A percentile compares a stretch with the other conserved stretches of the same genome.
Evolutionary conservation across 2,888 invertebrate genomes (phyloP).

Genomic region (Eurytoma californica): DNA sequence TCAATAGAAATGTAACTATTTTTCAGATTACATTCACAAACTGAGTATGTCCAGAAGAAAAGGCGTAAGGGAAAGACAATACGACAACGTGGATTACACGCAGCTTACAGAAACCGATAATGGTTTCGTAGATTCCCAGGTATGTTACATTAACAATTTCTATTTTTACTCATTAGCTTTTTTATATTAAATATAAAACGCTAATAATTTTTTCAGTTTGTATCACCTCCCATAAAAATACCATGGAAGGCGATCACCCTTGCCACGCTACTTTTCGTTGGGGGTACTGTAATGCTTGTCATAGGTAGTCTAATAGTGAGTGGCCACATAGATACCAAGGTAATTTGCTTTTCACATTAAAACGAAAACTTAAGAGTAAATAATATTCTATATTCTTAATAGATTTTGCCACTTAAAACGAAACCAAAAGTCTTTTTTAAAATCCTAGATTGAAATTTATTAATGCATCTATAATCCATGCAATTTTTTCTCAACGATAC

Average conservation of each 20-base stretch:
- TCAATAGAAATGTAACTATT: background rate
- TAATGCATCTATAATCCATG: background rate
- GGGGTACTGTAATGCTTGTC: conserved; percentile 86
- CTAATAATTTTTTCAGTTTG: conserved; percentile 75
- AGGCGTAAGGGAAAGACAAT: conserved; percentile 73
- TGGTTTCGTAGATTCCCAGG: conserved; percentile 83
- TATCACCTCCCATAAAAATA: conserved; percentile 81
- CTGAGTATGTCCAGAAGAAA: conserved; percentile 80
- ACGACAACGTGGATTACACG: conserved; percentile 80
- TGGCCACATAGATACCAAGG: conserved; percentile 87
- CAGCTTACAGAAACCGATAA: conserved; percentile 78
- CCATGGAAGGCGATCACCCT: conserved; percentile 90
- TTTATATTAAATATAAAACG: background rate
- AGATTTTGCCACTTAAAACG: background rate
- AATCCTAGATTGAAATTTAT: background rate
- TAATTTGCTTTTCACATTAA: conserved; percentile 61
- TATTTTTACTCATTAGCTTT: background rate
- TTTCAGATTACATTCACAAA: conserved; percentile 75
- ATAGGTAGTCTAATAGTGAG: conserved; percentile 87
- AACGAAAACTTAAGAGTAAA: background rate
- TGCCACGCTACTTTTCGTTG: conserved; percentile 85
- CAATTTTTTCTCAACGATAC: background rate
- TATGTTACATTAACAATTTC: conserved; percentile 55
- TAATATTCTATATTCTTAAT: background rate
- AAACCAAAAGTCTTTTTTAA: background rate